phyloP scores from a whole-genome alignment of 1,140 invertebrate species.

The Drosophila melanica region DNA sequence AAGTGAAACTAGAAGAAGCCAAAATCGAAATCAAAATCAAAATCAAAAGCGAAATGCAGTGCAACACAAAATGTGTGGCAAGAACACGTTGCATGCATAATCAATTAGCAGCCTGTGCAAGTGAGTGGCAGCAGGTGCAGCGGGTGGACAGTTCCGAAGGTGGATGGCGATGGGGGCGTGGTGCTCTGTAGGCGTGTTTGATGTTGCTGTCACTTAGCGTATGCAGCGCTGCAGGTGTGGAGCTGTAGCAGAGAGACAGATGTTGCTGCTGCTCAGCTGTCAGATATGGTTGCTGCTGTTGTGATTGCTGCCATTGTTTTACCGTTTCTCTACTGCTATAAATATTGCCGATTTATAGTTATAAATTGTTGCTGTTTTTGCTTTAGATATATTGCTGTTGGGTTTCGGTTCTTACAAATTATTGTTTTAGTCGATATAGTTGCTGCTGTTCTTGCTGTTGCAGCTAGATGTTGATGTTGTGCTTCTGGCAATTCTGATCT shows the following conservation, averaged over 20 bases:
- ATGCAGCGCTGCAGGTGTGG: background rate
- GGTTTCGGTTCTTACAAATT: too few species aligned
- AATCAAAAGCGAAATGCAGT: constrained; percentile 27
- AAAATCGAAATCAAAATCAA: constrained; percentile 3
- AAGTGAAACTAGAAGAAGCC: background rate
- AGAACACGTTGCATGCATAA: background rate
- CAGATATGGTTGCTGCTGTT: too few species aligned
- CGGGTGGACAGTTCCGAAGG: background rate
- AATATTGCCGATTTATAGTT: too few species aligned
- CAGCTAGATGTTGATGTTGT: background rate
- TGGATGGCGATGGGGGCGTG: too few species aligned
- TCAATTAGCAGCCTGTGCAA: background rate
- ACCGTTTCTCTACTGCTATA: too few species aligned
- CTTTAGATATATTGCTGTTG: too few species aligned
- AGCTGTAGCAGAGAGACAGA: background rate
- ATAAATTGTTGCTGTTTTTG: too few species aligned
- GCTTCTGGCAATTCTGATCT: too few species aligned
- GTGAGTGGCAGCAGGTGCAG: constrained; percentile 8
- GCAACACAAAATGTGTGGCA: constrained; percentile 9
- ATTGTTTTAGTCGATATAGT: too few species aligned
- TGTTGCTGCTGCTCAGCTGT: background rate
- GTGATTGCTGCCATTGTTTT: too few species aligned
- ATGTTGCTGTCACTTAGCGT: too few species aligned
- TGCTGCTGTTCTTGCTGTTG: background rate
- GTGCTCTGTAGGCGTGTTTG: background rate